Conservation (phyloP, 2,797 vertebrate genomes). For the Lepidocolaptes lacrymiger region DNA sequence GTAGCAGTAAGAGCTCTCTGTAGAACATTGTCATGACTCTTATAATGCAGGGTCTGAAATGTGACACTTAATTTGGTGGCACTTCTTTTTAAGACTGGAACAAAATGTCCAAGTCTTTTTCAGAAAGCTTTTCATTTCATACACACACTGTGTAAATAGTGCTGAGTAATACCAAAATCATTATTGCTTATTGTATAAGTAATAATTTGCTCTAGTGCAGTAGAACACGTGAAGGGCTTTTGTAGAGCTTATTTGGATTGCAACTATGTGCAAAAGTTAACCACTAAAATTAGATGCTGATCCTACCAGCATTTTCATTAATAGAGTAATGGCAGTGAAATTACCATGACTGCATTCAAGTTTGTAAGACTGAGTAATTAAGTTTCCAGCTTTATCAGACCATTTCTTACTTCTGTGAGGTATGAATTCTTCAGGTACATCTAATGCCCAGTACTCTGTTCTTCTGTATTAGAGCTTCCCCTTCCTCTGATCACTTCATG, state of each 20-base stretch:
- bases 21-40: not conserved
- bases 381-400: not conserved
- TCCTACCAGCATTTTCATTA: not conserved
- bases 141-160: not conserved
- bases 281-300: not conserved
- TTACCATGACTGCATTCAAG: not conserved
- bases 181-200: not conserved
- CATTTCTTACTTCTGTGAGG: rapidly evolving
- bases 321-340: not conserved
- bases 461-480: not conserved
- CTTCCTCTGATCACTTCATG: not conserved
- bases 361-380: not conserved
- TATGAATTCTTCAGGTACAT: not conserved
- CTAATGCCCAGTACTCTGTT: not conserved
- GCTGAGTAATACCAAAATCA: not conserved
- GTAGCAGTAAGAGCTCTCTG: not conserved
- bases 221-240: not conserved
- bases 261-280: not conserved
- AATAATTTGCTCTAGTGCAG: not conserved
- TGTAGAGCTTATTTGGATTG: not conserved
- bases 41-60: not conserved
- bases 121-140: not conserved
- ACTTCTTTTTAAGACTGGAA: not conserved
- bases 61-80: not conserved
- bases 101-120: not conserved